Evolutionary conservation across 2,888 invertebrate species (phyloP).

Genomic region (Clitarchus hookeri): DNA sequence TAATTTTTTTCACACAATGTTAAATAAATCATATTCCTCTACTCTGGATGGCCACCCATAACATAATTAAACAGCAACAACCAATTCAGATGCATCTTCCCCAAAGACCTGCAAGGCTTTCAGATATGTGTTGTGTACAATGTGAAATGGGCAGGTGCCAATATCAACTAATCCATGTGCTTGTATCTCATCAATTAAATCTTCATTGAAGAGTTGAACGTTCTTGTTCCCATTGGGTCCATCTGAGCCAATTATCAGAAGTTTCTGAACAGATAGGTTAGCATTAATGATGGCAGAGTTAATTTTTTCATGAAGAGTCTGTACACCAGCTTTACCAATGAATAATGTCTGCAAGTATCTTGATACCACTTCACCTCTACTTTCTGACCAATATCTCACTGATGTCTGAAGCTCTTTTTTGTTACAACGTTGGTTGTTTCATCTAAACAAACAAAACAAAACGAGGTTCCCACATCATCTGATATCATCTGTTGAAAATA

Average conservation of each 20-base stretch:
- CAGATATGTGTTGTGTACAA: not conserved
- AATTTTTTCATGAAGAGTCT: not conserved
- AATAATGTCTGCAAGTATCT: not conserved
- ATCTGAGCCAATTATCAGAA: constrained; percentile 17
- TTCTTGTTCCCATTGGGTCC: constrained; percentile 15
- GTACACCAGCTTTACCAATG: not conserved
- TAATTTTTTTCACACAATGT: too few relatives aligned
- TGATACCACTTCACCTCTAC: not conserved
- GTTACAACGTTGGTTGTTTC: too few relatives aligned
- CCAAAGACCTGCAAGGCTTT: not conserved
- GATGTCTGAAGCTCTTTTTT: too few relatives aligned
- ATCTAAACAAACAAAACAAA: too few relatives aligned
- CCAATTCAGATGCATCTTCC: not conserved
- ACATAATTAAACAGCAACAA: constrained; percentile 16
- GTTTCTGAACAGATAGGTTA: constrained; percentile 3
- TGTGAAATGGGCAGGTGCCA: not conserved
- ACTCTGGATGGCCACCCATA: not conserved
- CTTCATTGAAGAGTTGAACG: not conserved
- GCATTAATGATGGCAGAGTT: not conserved
- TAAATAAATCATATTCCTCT: constrained; percentile 10
- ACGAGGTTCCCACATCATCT: too few relatives aligned
- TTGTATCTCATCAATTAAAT: not conserved
- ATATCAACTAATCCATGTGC: not conserved
- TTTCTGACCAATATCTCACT: too few relatives aligned
- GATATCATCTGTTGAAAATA: too few relatives aligned